Base-by-base conservation (phyloP, 2,888 invertebrate species). In the Conchocele bisecta region DNA sequence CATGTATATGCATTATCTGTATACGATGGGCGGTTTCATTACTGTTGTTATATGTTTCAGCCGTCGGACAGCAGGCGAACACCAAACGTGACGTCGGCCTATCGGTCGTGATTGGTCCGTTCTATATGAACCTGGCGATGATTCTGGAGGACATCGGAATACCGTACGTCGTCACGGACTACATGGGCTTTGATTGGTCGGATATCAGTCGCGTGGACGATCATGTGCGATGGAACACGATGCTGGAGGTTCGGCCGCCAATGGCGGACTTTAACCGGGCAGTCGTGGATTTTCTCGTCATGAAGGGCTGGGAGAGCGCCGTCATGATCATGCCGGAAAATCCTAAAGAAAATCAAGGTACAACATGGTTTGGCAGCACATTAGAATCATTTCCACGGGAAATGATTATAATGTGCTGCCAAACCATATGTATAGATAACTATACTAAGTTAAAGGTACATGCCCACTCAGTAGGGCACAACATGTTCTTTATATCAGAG, bases 51-150 rank as follows among this genome's bases (percentile, higher is more conserved):
- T n/a, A n/a, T n/a, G n/a, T 44, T 61, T 20, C 58, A 75, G 79
- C 73, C 6, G 37, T 75, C 15, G 51, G 24, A 17, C 26, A 60
- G 3, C 79, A 79, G 57, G 71, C 74, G 9, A 59, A 67, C n/a
- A 41, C 59, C 0, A 75, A 65, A 29, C 22, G 24, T 2, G 41
- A 57, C 28, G 24, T 50, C 13, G 83, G 76, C 1, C 64, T 83
- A 4, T 82, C 81, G 15, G 72, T 86, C 2, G 81, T 87, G 13
- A 83, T 88, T 26, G 88, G 88, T 17, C 88, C 88, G 6, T 88
- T 84, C 64, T 88, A 88, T 58, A 81, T 81, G 37, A 88, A 86
- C 56, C 64, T 88, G 17, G 88, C 88, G 7, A 86, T 88, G 85
- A 81, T 87, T 1, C 60, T 87, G 7, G 81, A 83, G 54, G 54